Evolutionary conservation across 1,140 invertebrate species (phyloP).

Genomic region (Tribolium madens): DNA sequence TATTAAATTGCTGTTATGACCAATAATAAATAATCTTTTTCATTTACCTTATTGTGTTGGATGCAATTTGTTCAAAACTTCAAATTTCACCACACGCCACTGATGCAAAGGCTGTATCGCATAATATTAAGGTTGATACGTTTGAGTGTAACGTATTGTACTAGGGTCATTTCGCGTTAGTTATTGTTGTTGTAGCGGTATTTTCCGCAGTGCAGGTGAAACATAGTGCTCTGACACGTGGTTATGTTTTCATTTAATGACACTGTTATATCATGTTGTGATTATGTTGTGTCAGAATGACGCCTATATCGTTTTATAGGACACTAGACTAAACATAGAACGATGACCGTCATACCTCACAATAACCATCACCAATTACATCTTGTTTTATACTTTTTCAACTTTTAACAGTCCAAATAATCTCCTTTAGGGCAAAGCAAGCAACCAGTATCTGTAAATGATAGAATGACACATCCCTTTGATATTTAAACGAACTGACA

Average conservation of each 20-base stretch:
- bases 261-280: constrained; percentile 27
- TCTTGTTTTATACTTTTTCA: neutral
- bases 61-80: too few relatives aligned
- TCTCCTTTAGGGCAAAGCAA: neutral
- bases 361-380: neutral
- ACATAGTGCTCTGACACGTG: constrained; percentile 11
- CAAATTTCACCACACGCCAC: too few relatives aligned
- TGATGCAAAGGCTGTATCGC: neutral
- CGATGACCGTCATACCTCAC: constrained; percentile 6
- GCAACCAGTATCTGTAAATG: constrained; percentile 26
- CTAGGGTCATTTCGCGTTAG: constrained; percentile 20
- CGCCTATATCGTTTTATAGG: constrained; percentile 21
- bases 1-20: too few relatives aligned
- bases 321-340: constrained; percentile 4
- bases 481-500: constrained; percentile 39
- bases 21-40: too few relatives aligned
- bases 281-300: constrained; percentile 35
- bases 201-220: constrained; percentile 34
- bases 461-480: constrained; percentile 30
- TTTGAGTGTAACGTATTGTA: constrained; percentile 31
- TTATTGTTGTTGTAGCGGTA: constrained; percentile 24
- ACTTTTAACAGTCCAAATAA: neutral
- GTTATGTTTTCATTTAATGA: constrained; percentile 35
- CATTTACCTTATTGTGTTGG: too few relatives aligned
- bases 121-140: constrained; percentile 23